Percentiles rank a stretch among this genome's conserved stretches.
These are phyloP conservation scores for Panthera tigris DNA, from an alignment of 2,113 vertebrate genomes.

Conservation along the genomic window DNA sequence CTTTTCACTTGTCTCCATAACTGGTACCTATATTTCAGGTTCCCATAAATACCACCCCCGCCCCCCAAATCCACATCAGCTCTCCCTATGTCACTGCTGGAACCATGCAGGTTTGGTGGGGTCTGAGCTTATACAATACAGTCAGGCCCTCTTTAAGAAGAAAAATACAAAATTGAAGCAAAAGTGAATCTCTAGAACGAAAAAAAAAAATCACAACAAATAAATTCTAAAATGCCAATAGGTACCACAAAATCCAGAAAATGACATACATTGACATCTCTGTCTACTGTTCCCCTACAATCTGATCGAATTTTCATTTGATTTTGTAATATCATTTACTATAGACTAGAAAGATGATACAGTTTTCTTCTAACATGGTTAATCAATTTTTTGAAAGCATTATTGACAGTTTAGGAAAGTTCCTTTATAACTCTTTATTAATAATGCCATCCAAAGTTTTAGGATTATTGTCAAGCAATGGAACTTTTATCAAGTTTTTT, in stretches of 20 bases:
- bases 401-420: slow-evolving; percentile 1
- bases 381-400: not conserved
- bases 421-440: slow-evolving; percentile 25
- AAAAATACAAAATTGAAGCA: not conserved
- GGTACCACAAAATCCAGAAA: not conserved
- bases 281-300: not conserved
- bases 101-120: not conserved
- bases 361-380: not conserved
- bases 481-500: not conserved
- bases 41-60: not conserved
- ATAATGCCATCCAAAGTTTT: not conserved
- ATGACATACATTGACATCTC: not conserved
- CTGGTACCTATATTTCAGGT: not conserved
- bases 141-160: not conserved
- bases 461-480: not conserved
- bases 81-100: not conserved
- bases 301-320: not conserved
- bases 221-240: not conserved
- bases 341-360: not conserved
- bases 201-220: not conserved
- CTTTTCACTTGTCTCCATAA: not conserved
- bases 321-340: not conserved
- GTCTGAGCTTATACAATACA: not conserved
- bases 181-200: not conserved
- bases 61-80: not conserved